These are phyloP conservation scores for Corbicula japonica DNA, from an alignment of 2,888 invertebrate species.

Conservation along the genomic window DNA sequence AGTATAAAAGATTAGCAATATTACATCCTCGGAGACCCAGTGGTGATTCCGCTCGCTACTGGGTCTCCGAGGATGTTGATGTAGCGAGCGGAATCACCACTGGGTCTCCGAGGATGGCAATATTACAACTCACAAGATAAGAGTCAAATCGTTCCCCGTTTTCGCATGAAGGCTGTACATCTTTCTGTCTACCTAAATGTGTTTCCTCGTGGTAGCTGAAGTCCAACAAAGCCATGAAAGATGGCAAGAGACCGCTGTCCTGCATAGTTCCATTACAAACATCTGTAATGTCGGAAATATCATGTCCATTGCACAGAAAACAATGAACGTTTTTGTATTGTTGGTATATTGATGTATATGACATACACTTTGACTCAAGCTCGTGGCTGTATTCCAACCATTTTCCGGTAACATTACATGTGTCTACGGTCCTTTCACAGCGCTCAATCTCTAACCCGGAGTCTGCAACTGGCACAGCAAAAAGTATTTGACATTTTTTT, in stretches of 20 bases:
- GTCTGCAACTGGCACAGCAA: neutral
- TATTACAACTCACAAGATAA: too few relatives aligned
- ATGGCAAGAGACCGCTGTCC: neutral
- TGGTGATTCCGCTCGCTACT: too few relatives aligned
- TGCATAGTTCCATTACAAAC: neutral
- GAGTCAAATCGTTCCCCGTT: too few relatives aligned
- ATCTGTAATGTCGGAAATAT: neutral
- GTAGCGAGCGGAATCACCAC: too few relatives aligned
- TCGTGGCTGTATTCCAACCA: conserved; percentile 27
- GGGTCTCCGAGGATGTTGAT: too few relatives aligned
- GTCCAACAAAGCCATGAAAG: conserved; percentile 31
- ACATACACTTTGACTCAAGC: conserved; percentile 46
- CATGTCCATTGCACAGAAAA: conserved; percentile 47
- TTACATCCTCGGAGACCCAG: too few relatives aligned
- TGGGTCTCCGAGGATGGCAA: too few relatives aligned
- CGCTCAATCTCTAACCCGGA: too few relatives aligned
- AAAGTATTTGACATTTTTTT: neutral
- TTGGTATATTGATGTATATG: conserved; percentile 39
- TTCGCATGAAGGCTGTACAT: too few relatives aligned
- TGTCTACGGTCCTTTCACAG: conserved; percentile 25
- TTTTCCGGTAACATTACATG: conserved; percentile 50
- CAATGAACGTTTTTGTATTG: conserved; percentile 53
- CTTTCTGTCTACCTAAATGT: too few relatives aligned
- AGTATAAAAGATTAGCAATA: too few relatives aligned
- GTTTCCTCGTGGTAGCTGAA: conserved; percentile 26